Conservation (phyloP, 2,797 vertebrate genomes). For the Rachycentron canadum region DNA sequence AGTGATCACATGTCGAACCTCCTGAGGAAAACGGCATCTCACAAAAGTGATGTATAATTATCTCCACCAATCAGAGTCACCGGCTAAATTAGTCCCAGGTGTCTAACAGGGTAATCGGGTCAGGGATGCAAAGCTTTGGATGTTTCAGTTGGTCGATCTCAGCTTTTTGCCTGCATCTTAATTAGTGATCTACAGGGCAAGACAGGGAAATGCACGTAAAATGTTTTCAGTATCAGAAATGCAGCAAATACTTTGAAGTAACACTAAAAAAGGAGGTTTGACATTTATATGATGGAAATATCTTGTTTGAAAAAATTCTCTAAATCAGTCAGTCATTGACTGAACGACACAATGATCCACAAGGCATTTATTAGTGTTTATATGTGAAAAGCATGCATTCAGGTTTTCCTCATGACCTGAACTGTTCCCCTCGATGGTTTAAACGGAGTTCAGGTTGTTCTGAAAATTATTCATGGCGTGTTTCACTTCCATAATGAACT, state of each 20-base stretch:
- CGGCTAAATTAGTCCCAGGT: slow-evolving; percentile 44
- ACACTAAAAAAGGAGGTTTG: too few relatives aligned
- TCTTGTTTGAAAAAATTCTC: too few relatives aligned
- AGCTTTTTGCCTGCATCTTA: slow-evolving; percentile 60
- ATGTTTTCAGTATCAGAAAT: too few relatives aligned
- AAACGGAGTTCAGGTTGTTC: too few relatives aligned
- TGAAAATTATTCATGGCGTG: too few relatives aligned
- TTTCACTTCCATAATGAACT: background rate
- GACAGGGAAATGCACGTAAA: background rate
- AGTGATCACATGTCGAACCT: slow-evolving; percentile 22
- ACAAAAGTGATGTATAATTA: slow-evolving; percentile 36
- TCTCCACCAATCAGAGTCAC: slow-evolving; percentile 54
- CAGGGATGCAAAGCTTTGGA: slow-evolving; percentile 46
- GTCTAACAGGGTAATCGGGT: slow-evolving; percentile 50
- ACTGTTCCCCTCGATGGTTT: too few relatives aligned
- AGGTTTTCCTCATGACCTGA: background rate
- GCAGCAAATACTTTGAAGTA: too few relatives aligned
- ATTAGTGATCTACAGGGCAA: slow-evolving; percentile 33
- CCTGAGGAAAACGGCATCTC: slow-evolving; percentile 17
- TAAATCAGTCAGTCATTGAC: too few relatives aligned
- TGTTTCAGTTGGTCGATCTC: slow-evolving; percentile 49
- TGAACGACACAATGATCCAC: too few relatives aligned
- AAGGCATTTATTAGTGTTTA: too few relatives aligned
- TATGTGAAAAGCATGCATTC: background rate
- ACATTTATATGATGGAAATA: too few relatives aligned